Percentiles rank a stretch among this genome's conserved stretches.
These are phyloP conservation scores for Valencia hispanica DNA, from an alignment of 2,797 vertebrate species.

Conservation along the genomic window DNA sequence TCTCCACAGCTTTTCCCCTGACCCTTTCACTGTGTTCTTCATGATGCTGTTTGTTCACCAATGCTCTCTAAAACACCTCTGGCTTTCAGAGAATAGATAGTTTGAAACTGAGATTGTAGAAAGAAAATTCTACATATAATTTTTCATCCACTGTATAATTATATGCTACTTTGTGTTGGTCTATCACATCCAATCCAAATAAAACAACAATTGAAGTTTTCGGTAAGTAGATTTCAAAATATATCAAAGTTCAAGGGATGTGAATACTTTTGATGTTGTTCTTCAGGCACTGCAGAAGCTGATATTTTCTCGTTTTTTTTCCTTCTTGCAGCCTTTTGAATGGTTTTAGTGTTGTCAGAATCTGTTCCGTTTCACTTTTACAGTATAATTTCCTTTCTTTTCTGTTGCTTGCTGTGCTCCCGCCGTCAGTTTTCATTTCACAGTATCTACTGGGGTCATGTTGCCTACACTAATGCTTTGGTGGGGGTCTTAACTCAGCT, in stretches of 20 bases:
- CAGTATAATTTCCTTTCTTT: not conserved
- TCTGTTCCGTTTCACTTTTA: not conserved
- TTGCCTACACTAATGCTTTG: conserved; percentile 54
- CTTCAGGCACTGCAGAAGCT: not conserved
- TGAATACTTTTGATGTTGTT: not conserved
- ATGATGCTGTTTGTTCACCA: not conserved
- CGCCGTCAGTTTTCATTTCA: conserved; percentile 26
- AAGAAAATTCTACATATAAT: not conserved
- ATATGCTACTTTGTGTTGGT: not conserved
- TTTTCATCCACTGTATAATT: not conserved
- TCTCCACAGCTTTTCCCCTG: not conserved
- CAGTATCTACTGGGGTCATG: conserved; percentile 47
- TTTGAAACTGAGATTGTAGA: not conserved
- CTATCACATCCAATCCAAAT: not conserved
- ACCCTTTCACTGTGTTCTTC: not conserved
- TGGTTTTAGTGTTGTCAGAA: not conserved
- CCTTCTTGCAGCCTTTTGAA: not conserved
- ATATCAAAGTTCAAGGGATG: not conserved
- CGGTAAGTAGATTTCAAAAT: not conserved
- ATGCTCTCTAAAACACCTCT: not conserved
- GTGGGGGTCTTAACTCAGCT: conserved; percentile 64
- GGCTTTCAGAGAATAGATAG: not conserved
- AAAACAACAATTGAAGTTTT: not conserved
- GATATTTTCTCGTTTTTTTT: not conserved
- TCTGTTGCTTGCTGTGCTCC: conserved; percentile 9